A percentile compares a stretch with the other conserved stretches of the same genome.
phyloP scores from a whole-genome alignment of 1,140 invertebrate species.

The Ceratoteleas bidentatus region DNA sequence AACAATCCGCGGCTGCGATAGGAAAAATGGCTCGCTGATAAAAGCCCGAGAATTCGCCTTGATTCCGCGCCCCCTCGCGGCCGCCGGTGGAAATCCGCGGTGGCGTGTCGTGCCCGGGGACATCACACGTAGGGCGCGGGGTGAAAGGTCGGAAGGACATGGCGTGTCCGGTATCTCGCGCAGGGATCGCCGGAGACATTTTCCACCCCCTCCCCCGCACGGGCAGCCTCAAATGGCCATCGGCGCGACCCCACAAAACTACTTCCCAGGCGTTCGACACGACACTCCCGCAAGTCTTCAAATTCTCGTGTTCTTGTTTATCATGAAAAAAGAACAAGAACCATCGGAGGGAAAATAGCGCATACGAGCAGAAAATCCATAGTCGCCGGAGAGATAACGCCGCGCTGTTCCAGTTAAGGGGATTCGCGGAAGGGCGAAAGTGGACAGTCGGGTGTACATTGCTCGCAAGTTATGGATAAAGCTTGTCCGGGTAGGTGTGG shows the following conservation, averaged over 20 bases:
- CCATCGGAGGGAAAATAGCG: conserved; percentile 9
- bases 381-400: conserved; percentile 2
- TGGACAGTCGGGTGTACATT: neutral
- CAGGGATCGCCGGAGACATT: conserved; percentile 80
- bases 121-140: conserved; percentile 70
- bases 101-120: conserved; percentile 71
- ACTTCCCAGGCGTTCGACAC: conserved; percentile 37
- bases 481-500: no score
- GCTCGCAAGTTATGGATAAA: no score
- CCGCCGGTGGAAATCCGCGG: conserved; percentile 69
- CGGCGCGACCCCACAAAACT: conserved; percentile 65
- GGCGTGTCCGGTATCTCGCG: conserved; percentile 80
- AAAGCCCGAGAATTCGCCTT: conserved; percentile 28
- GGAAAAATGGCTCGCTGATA: conserved; percentile 7
- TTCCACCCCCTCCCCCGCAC: conserved; percentile 72
- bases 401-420: neutral
- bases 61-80: conserved; percentile 47
- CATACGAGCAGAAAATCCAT: conserved; percentile 21
- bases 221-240: conserved; percentile 79
- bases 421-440: neutral
- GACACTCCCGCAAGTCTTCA: conserved; percentile 43
- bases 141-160: conserved; percentile 69
- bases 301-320: conserved; percentile 52
- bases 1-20: neutral
- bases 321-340: conserved; percentile 40